A percentile compares a stretch with the other conserved stretches of the same genome.
phyloP scores from a whole-genome alignment of 2,888 invertebrate species.

The Drosophila kanekoi region DNA sequence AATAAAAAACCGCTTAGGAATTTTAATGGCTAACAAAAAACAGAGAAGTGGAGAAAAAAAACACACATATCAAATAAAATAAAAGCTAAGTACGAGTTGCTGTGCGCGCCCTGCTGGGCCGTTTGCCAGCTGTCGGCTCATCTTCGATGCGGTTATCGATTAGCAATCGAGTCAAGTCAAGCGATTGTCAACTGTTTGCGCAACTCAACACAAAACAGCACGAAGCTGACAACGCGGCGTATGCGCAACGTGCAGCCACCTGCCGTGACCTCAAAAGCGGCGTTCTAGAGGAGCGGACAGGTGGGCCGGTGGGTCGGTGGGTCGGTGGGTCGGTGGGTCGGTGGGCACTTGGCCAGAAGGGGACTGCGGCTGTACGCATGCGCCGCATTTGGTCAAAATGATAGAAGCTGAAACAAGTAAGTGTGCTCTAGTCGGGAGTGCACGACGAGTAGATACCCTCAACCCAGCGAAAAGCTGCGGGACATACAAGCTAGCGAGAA shows the following conservation, averaged over 20 bases:
- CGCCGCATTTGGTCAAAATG: slow-evolving; percentile 74
- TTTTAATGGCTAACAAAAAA: slow-evolving; percentile 48
- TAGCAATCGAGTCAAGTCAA: slow-evolving; percentile 27
- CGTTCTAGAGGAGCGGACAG: slow-evolving; percentile 14
- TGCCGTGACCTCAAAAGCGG: slow-evolving; percentile 55
- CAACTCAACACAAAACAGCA: slow-evolving; percentile 38
- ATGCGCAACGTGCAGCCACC: slow-evolving; percentile 63
- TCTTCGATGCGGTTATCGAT: slow-evolving; percentile 42
- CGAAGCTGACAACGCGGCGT: slow-evolving; percentile 56
- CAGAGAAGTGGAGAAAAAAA: neutral
- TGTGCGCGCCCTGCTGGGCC: slow-evolving; percentile 59
- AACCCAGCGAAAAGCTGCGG: too few species aligned
- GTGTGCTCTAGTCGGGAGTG: too few species aligned
- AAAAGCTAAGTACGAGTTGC: slow-evolving; percentile 27
- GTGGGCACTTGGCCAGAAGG: slow-evolving; percentile 3
- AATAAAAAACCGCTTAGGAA: slow-evolving; percentile 38
- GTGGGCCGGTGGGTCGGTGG: neutral
- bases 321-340: neutral
- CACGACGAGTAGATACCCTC: too few species aligned
- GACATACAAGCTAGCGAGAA: too few species aligned
- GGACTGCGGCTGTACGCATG: slow-evolving; percentile 27
- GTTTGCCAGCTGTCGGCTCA: slow-evolving; percentile 37
- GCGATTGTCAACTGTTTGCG: slow-evolving; percentile 55
- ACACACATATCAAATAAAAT: neutral
- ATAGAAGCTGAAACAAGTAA: slow-evolving; percentile 8